Conservation (phyloP, 1,140 invertebrate species). For the Papilio machaon region DNA sequence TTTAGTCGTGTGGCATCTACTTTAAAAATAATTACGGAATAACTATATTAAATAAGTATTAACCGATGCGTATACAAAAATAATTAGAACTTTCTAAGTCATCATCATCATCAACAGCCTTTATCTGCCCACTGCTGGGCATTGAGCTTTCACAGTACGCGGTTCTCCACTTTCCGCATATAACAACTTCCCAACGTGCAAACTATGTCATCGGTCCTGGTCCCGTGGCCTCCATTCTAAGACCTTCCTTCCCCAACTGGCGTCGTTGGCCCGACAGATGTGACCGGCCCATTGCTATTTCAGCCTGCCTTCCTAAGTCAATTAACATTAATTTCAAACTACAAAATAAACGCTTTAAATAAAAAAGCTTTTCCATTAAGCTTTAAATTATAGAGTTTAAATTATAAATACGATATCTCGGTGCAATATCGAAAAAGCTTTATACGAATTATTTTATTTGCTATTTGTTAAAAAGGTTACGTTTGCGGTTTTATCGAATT, state of each 20-base stretch:
- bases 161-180: no score
- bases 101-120: no score
- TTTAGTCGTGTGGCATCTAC: neutral
- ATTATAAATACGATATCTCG: neutral
- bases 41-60: neutral
- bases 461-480: neutral
- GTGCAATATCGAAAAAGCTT: conserved; percentile 2
- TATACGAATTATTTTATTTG: conserved; percentile 10
- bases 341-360: neutral
- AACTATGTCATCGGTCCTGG: no score
- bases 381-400: neutral
- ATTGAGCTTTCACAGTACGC: no score
- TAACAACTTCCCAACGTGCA: no score
- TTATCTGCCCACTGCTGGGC: no score
- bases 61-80: neutral
- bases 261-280: no score
- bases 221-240: no score
- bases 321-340: conserved; percentile 15
- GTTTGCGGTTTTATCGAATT: conserved; percentile 5
- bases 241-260: no score
- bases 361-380: neutral
- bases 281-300: no score
- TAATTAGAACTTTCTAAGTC: neutral
- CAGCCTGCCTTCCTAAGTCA: neutral
- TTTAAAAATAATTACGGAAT: neutral